Conservation (phyloP, 2,888 invertebrate genomes). For the Drosophila algonquin region DNA sequence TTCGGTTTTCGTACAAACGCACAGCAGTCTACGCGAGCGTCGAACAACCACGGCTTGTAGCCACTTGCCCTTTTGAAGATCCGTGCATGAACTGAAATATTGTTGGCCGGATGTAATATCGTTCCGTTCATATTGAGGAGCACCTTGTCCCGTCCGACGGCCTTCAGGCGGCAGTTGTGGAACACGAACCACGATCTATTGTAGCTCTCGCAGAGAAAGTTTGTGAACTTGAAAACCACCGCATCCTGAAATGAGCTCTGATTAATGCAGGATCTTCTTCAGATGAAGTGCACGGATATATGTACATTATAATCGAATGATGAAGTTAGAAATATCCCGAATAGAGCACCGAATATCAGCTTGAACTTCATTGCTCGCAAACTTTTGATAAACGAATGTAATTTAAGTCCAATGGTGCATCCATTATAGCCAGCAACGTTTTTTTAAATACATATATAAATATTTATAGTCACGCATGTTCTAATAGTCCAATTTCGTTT, state of each 20-base stretch:
- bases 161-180: slow-evolving; percentile 43
- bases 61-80: slow-evolving; percentile 36
- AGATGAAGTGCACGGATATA: not conserved
- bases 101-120: not conserved
- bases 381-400: not conserved
- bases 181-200: slow-evolving; percentile 44
- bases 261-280: not conserved
- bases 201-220: slow-evolving; percentile 35
- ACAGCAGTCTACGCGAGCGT: slow-evolving; percentile 2
- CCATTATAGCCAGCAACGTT: too few species aligned
- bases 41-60: slow-evolving; percentile 27
- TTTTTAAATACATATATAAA: too few species aligned
- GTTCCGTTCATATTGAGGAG: slow-evolving; percentile 9
- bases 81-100: not conserved
- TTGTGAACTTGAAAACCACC: slow-evolving; percentile 42
- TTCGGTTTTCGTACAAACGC: not conserved
- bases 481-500: too few species aligned
- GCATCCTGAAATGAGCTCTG: slow-evolving; percentile 28
- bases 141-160: slow-evolving; percentile 20
- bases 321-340: not conserved
- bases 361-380: not conserved
- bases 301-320: slow-evolving; percentile 2
- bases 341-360: not conserved
- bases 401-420: not conserved
- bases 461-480: too few species aligned